These are phyloP conservation scores for Alectoris magna DNA, from an alignment of 2,797 vertebrate genomes.

Conservation along the genomic window DNA sequence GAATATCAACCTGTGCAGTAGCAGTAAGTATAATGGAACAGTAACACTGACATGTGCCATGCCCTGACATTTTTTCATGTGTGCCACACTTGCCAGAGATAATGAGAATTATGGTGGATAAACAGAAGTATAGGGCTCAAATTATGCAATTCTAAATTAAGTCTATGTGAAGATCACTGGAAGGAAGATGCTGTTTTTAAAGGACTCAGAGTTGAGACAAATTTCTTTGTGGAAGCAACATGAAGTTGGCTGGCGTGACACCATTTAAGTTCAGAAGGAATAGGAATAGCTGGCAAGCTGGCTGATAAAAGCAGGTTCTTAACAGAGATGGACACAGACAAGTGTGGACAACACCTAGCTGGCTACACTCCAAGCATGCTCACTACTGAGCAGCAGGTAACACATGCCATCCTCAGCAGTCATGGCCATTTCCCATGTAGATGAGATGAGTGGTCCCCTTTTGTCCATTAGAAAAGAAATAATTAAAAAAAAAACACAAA, in stretches of 20 bases:
- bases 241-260: not conserved
- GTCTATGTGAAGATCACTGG: not conserved
- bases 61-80: not conserved
- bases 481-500: not conserved
- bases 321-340: not conserved
- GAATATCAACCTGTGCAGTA: not conserved
- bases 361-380: fast-evolving
- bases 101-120: not conserved
- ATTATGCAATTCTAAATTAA: not conserved
- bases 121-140: not conserved
- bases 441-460: not conserved
- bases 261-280: not conserved
- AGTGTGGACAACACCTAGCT: fast-evolving
- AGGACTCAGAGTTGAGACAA: not conserved
- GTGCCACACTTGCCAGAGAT: not conserved
- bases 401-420: fast-evolving
- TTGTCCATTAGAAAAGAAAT: not conserved
- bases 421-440: fast-evolving
- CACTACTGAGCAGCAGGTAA: not conserved
- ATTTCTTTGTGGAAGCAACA: not conserved
- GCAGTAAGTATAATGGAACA: not conserved
- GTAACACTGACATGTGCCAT: not conserved
- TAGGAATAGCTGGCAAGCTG: not conserved
- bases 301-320: not conserved
- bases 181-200: not conserved